These are phyloP conservation scores for Monochamus alternatus DNA, from an alignment of 2,888 invertebrate genomes.

Conservation along the genomic window DNA sequence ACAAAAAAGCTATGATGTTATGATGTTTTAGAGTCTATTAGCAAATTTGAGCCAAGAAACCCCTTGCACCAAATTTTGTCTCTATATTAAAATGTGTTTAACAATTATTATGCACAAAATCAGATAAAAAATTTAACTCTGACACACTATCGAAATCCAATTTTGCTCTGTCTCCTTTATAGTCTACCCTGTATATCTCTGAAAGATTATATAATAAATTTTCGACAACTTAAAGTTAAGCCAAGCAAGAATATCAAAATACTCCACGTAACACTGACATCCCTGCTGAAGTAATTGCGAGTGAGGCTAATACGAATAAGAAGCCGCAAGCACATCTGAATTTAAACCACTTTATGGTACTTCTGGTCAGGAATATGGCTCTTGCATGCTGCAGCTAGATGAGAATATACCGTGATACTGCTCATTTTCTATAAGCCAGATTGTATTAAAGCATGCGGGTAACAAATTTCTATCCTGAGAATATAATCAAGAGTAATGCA, in stretches of 20 bases:
- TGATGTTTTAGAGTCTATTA: no score
- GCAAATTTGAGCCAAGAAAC: no score
- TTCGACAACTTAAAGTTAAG: background rate
- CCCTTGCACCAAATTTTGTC: no score
- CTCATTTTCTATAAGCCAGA: constrained; percentile 18
- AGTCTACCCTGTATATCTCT: no score
- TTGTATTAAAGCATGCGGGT: background rate
- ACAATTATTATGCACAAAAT: no score
- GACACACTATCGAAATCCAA: no score
- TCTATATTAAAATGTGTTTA: no score
- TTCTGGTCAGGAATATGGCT: constrained; percentile 4
- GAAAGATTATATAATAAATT: no score
- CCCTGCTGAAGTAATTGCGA: background rate
- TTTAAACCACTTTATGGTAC: constrained; percentile 15
- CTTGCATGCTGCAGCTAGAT: constrained; percentile 5
- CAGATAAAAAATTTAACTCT: no score
- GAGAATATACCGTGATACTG: constrained; percentile 11
- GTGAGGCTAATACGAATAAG: background rate
- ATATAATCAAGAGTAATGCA: no score
- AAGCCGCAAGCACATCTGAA: constrained; percentile 15
- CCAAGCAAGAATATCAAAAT: background rate
- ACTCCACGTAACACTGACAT: background rate
- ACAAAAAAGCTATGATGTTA: no score
- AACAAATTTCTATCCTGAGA: background rate
- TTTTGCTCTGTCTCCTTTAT: no score